Evolutionary conservation across 2,113 vertebrate species (phyloP), one percentile per base, ranked within the genome.

Genomic region (Nipponia nippon): DNA sequence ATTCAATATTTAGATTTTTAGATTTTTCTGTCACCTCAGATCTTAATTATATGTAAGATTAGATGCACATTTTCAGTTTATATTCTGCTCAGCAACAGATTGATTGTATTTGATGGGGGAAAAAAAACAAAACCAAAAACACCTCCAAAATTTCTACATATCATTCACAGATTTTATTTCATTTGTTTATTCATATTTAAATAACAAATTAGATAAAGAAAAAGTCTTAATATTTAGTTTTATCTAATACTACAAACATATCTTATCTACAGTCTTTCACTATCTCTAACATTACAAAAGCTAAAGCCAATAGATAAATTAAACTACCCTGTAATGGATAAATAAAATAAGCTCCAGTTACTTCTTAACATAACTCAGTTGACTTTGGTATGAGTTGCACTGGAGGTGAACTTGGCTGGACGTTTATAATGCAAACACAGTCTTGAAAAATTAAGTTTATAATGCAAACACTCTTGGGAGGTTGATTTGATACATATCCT

Each of bases 381-480:
- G 86, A 94, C 90, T 91, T 96, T 97, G 86, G 49, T 78, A 40
- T 0, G 7, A 78, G 56, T 90, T 88, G 59, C 47, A 86, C 29
- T 86, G 70, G 84, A 96, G 73, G 56, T 97, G 92, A 97, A 96
- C 85, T 82, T 88, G 75, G 47, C 32, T 94, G 81, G 80, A 91
- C 25, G 3, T 88, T 96, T 96, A 70, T 83, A 90, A 95, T 90
- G 84, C 67, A 96, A 96, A 97, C 70, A 62, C 22, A 72, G 46
- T 38, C 52, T 85, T 90, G 87, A 94, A 69, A 95, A 96, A 92
- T 83, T 81, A 95, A 95, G 76, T 94, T 94, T 88, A 93, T 96
- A 96, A 93, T 69, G 62, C 69, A 91, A 81, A 89, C 69, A 92
- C 58, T 93, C 85, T 87, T 85, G 75, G 90, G 91, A 95, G 65